These are phyloP conservation scores for Varanus salvator DNA, from an alignment of 2,113 vertebrate species.

Conservation along the genomic window DNA sequence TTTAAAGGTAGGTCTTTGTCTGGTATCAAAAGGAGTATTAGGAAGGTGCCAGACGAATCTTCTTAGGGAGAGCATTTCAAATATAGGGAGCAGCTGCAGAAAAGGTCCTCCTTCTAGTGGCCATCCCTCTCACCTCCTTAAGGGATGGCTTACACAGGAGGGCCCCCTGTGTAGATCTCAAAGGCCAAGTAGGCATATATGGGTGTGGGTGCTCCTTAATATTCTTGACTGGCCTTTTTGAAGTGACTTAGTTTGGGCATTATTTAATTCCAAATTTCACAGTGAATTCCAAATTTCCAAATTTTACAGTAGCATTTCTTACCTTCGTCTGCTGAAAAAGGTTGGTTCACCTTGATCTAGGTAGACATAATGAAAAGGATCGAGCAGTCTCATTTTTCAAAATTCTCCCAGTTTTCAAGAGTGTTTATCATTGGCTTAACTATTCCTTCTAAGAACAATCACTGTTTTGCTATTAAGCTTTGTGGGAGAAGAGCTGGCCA, in stretches of 20 bases:
- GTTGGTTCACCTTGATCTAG: background rate
- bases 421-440: slow-evolving; percentile 1
- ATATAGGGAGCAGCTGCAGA: too few relatives aligned
- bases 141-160: too few relatives aligned
- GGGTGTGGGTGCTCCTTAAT: too few relatives aligned
- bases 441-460: background rate
- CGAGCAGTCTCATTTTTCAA: background rate
- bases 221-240: background rate
- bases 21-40: too few relatives aligned
- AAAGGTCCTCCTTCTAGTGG: too few relatives aligned
- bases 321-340: background rate
- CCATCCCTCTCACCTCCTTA: too few relatives aligned
- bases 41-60: too few relatives aligned
- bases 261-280: slow-evolving; percentile 26
- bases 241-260: background rate
- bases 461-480: background rate
- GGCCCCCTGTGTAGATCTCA: too few relatives aligned
- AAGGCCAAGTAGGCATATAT: too few relatives aligned
- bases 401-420: slow-evolving; percentile 14
- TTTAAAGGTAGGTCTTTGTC: too few relatives aligned
- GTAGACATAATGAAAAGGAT: background rate
- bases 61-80: too few relatives aligned
- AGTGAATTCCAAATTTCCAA: background rate
- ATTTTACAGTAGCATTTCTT: slow-evolving; percentile 2
- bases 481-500: background rate